Evolutionary conservation across 2,113 vertebrate species (phyloP).

Genomic region (Platysteira castanea): DNA sequence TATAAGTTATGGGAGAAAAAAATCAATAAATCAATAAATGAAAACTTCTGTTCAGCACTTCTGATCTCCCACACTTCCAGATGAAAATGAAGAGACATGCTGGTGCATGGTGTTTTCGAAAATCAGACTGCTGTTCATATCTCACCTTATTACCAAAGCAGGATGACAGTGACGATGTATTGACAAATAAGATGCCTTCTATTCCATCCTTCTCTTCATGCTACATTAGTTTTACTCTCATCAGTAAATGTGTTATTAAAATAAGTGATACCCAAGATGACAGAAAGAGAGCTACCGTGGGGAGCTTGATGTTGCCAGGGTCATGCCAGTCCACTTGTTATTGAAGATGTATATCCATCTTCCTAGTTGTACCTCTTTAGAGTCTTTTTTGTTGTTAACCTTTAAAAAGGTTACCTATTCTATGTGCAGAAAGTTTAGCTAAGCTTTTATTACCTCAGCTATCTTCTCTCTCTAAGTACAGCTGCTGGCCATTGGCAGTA

Average conservation of each 20-base stretch:
- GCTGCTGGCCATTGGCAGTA: neutral
- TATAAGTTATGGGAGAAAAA: neutral
- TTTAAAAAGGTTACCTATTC: neutral
- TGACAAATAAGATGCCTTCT: slow-evolving; percentile 52
- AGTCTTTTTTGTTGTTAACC: neutral
- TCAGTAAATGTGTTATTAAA: slow-evolving; percentile 38
- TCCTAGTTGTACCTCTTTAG: neutral
- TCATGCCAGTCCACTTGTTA: neutral
- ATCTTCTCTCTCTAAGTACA: neutral
- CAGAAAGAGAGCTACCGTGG: neutral
- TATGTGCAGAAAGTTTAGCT: neutral
- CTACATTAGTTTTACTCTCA: slow-evolving; percentile 48
- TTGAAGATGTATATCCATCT: neutral
- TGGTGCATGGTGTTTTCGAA: neutral
- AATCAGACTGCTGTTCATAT: neutral
- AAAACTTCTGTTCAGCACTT: neutral
- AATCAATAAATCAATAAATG: neutral
- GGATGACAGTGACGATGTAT: neutral
- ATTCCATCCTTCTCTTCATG: slow-evolving; percentile 37
- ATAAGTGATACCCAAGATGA: neutral
- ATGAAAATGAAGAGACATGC: neutral
- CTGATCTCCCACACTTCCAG: neutral
- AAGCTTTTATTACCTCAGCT: neutral
- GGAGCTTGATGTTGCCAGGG: neutral
- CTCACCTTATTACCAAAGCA: neutral